Evolutionary conservation across 1,140 invertebrate species (phyloP).

Genomic region (Agrilus planipennis): DNA sequence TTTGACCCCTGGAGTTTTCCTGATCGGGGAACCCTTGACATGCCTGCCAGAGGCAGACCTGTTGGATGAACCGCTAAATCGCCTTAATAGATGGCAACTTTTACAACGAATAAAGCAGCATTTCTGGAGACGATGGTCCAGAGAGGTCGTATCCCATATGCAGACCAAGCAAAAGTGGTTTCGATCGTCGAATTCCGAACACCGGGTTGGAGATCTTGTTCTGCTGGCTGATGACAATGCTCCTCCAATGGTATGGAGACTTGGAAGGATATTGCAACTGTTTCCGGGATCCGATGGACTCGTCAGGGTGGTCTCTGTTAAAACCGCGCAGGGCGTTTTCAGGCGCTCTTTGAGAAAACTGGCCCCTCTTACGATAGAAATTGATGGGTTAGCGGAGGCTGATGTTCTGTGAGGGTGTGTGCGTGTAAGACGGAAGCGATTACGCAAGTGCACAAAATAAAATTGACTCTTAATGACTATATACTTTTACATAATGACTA

Average conservation of each 20-base stretch:
- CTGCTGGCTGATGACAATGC: constrained; percentile 16
- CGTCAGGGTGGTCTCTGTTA: constrained; percentile 14
- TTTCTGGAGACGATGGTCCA: constrained; percentile 27
- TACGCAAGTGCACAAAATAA: too few relatives aligned
- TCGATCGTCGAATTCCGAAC: neutral
- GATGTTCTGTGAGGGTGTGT: too few relatives aligned
- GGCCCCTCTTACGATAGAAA: neutral
- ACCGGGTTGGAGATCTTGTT: constrained; percentile 13
- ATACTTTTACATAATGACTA: too few relatives aligned
- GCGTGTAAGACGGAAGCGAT: too few relatives aligned
- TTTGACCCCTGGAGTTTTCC: constrained; percentile 30
- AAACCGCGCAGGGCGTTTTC: constrained; percentile 12
- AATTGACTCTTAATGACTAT: too few relatives aligned
- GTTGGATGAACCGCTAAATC: constrained; percentile 12
- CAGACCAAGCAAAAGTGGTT: constrained; percentile 7
- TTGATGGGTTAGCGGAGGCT: too few relatives aligned
- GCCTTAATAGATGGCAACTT: constrained; percentile 19
- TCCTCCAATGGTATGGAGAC: constrained; percentile 15
- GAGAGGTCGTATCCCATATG: constrained; percentile 23
- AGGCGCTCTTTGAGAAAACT: constrained; percentile 11
- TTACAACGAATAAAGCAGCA: constrained; percentile 12
- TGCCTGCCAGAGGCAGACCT: constrained; percentile 12
- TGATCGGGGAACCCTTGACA: constrained; percentile 24
- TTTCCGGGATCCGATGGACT: constrained; percentile 17
- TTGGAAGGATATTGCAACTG: constrained; percentile 11